Evolutionary conservation across 2,113 vertebrate species (phyloP).

Genomic region (Microcebus lehilahytsara): DNA sequence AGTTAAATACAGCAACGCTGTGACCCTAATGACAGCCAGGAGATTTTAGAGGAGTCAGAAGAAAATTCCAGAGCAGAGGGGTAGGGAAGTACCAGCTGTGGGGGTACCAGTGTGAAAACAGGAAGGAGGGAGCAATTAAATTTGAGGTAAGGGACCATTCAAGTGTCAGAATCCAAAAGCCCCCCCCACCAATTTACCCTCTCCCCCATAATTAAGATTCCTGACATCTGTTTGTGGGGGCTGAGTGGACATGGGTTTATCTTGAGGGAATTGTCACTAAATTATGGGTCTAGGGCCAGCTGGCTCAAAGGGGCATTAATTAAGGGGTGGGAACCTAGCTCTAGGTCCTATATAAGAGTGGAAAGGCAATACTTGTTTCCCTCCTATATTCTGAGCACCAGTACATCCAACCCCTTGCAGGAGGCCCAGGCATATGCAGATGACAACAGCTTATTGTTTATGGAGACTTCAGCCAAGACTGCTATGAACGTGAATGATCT

Average conservation of each 20-base stretch:
- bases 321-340: not conserved
- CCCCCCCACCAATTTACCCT: not conserved
- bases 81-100: not conserved
- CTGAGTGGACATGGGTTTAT: not conserved
- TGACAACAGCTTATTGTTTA: slow-evolving; percentile 90
- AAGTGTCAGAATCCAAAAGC: slow-evolving; percentile 13
- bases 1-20: slow-evolving; percentile 50
- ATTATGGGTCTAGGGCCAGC: not conserved
- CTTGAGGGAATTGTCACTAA: not conserved
- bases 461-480: slow-evolving; percentile 90
- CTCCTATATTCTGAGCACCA: not conserved
- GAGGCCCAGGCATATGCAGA: slow-evolving; percentile 89
- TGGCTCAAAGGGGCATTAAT: not conserved
- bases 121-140: slow-evolving; percentile 40
- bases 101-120: slow-evolving; percentile 24
- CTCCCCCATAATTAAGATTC: not conserved
- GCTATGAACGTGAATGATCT: slow-evolving; percentile 90
- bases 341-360: not conserved
- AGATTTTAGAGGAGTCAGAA: slow-evolving; percentile 59
- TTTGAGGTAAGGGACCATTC: slow-evolving; percentile 38
- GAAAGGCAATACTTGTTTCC: not conserved
- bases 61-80: slow-evolving; percentile 43
- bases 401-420: slow-evolving; percentile 65
- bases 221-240: slow-evolving; percentile 19
- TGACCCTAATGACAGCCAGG: slow-evolving; percentile 43